A percentile compares a stretch with the other conserved stretches of the same genome.
phyloP scores from a whole-genome alignment of 2,113 vertebrate species.

The Colinus virginianus region DNA sequence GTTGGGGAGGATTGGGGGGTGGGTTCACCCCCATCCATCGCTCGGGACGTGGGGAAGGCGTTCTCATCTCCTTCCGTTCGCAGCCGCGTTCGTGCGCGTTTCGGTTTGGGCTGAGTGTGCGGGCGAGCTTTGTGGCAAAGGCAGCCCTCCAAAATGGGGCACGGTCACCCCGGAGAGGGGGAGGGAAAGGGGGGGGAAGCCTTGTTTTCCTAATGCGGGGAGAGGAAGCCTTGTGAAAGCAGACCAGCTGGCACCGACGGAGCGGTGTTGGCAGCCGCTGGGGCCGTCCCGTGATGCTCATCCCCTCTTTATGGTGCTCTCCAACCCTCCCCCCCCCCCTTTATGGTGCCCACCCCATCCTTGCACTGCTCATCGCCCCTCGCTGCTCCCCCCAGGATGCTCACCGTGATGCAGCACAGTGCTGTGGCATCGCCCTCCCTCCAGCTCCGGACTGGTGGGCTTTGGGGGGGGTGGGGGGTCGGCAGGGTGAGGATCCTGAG shows the following conservation, averaged over 20 bases:
- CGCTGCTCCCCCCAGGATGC: background rate
- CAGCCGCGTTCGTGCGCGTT: background rate
- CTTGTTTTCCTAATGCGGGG: background rate
- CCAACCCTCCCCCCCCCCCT: too few relatives aligned
- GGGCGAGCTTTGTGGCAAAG: background rate
- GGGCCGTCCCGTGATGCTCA: background rate
- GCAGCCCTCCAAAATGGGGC: rapidly evolving
- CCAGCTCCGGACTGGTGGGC: background rate
- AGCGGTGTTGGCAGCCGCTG: background rate
- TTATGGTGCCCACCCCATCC: too few relatives aligned
- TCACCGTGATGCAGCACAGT: background rate
- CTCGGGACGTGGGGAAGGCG: background rate
- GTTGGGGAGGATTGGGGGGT: background rate
- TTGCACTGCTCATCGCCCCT: too few relatives aligned
- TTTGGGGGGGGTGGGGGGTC: too few relatives aligned
- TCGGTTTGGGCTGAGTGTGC: background rate
- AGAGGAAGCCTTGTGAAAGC: background rate
- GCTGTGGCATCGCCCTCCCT: background rate
- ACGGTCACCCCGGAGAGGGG: rapidly evolving
- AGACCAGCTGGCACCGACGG: background rate
- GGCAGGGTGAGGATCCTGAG: background rate
- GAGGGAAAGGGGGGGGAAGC: background rate
- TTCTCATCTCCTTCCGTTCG: rapidly evolving
- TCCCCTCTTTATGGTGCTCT: too few relatives aligned
- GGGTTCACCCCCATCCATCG: background rate